These are phyloP conservation scores for Polydrusus pterygomalis DNA, from an alignment of 2,888 invertebrate genomes.

Conservation along the genomic window DNA sequence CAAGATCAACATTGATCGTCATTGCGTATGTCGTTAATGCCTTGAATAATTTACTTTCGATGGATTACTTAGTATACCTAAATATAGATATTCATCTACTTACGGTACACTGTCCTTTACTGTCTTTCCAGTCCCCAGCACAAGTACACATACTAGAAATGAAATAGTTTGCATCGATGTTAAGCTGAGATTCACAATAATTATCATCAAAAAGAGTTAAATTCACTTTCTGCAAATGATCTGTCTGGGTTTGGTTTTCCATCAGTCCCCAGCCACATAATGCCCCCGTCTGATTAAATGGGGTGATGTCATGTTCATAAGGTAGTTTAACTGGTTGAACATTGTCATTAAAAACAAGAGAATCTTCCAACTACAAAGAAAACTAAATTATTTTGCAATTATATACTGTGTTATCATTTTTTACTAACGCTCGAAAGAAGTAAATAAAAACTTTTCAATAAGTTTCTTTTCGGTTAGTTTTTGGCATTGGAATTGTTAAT, in stretches of 20 bases:
- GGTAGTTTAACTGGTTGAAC: slow-evolving; percentile 15
- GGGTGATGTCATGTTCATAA: background rate
- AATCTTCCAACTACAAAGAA: slow-evolving; percentile 18
- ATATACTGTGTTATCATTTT: too few species aligned
- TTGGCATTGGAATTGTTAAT: too few species aligned
- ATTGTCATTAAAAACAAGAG: slow-evolving; percentile 9
- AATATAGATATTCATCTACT: background rate
- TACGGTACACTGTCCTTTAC: slow-evolving; percentile 26
- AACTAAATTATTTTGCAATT: too few species aligned
- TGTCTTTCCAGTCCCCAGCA: slow-evolving; percentile 11
- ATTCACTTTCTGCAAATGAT: slow-evolving; percentile 24
- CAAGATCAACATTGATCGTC: too few species aligned
- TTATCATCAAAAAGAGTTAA: slow-evolving; percentile 12
- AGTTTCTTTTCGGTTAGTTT: too few species aligned
- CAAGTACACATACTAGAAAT: slow-evolving; percentile 13
- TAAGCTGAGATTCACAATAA: slow-evolving; percentile 22
- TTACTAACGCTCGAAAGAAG: too few species aligned
- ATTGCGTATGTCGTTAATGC: too few species aligned
- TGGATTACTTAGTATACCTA: too few species aligned
- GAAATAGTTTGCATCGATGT: background rate
- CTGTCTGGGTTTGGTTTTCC: slow-evolving; percentile 8
- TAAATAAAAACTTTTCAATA: too few species aligned
- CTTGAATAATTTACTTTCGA: background rate
- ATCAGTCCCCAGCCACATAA: slow-evolving; percentile 24
- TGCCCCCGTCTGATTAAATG: background rate